These are phyloP conservation scores for Strigamia maritima DNA, from an alignment of 2,888 invertebrate genomes.

Conservation along the genomic window DNA sequence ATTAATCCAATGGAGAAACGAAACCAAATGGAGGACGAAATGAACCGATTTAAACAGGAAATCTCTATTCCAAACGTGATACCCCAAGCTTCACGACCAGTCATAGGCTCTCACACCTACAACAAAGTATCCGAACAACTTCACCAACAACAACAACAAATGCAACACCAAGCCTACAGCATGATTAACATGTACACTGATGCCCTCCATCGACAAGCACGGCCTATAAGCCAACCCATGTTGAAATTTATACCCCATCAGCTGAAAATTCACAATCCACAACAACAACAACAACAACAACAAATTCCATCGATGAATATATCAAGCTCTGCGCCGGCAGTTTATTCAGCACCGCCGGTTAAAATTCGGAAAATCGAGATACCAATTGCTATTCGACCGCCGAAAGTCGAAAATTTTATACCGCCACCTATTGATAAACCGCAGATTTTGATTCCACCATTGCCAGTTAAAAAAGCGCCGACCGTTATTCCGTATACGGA, in stretches of 20 bases:
- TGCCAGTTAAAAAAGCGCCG: conserved; percentile 41
- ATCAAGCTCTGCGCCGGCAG: conserved; percentile 38
- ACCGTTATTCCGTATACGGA: neutral
- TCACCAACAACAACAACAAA: conserved; percentile 33
- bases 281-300: neutral
- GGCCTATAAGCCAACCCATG: conserved; percentile 48
- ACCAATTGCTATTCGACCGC: neutral
- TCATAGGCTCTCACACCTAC: conserved; percentile 71
- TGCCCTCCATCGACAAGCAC: neutral
- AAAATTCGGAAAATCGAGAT: conserved; percentile 38
- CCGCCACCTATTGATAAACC: neutral
- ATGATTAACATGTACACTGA: conserved; percentile 39
- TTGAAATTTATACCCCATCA: conserved; percentile 69
- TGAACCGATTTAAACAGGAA: conserved; percentile 86
- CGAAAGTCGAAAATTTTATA: conserved; percentile 34
- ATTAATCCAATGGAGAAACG: conserved; percentile 64
- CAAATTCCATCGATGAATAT: neutral
- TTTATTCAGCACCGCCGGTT: conserved; percentile 44
- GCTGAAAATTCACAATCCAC: conserved; percentile 43
- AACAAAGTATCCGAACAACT: conserved; percentile 53
- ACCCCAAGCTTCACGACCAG: conserved; percentile 58
- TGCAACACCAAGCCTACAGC: neutral
- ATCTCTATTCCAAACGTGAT: conserved; percentile 55
- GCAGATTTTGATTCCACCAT: conserved; percentile 24
- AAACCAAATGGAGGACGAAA: conserved; percentile 85